These are phyloP conservation scores for Resseliella maxima DNA, from an alignment of 2,888 invertebrate genomes.

Conservation along the genomic window DNA sequence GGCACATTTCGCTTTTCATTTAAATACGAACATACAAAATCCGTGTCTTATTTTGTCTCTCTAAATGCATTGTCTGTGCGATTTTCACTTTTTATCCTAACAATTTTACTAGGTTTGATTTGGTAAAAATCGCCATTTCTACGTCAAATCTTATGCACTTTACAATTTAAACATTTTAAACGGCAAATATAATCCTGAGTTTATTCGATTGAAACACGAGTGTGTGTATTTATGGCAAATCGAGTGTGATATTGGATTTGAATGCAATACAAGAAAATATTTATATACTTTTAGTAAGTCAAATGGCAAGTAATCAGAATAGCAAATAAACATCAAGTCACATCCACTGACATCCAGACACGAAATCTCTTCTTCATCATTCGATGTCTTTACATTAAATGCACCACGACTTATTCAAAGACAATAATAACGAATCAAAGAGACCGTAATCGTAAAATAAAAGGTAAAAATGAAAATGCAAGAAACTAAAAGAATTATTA, in stretches of 20 bases:
- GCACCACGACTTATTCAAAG: not conserved
- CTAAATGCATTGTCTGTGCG: not conserved
- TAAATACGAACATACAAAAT: conserved; percentile 19
- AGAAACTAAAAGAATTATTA: conserved; percentile 14
- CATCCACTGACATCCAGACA: not conserved
- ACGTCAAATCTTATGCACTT: not conserved
- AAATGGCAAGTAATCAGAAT: not conserved
- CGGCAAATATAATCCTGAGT: not conserved
- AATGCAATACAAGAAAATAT: conserved; percentile 33
- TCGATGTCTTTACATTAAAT: too few relatives aligned
- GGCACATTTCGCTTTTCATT: not conserved
- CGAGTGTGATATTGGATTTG: conserved; percentile 51
- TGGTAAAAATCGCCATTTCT: not conserved
- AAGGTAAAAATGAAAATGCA: conserved; percentile 13
- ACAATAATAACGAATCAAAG: not conserved
- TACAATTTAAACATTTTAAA: not conserved
- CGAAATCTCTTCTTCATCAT: not conserved
- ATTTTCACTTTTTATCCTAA: not conserved
- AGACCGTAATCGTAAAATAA: not conserved
- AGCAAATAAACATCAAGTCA: conserved; percentile 16
- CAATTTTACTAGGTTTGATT: not conserved
- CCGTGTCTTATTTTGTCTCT: conserved; percentile 47
- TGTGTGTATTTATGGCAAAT: not conserved
- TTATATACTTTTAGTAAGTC: not conserved
- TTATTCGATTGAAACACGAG: not conserved